Evolutionary conservation across 2,888 invertebrate genomes (phyloP), one percentile per base, ranked within the genome.

Genomic region (Esperia sulphurella): DNA sequence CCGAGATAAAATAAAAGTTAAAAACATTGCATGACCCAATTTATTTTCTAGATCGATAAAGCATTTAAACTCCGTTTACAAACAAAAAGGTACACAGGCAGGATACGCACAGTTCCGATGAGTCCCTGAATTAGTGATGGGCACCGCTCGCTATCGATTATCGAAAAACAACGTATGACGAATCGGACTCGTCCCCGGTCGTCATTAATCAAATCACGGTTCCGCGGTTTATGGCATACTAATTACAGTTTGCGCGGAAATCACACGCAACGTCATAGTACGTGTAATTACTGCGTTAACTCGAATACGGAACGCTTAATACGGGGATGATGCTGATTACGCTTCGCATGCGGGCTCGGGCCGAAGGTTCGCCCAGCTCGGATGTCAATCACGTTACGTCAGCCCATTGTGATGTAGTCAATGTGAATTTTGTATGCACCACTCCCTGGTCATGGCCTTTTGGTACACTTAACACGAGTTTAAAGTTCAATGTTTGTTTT

Each of bases 181-280:
- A 59, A 61, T 57, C 57, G 61, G 68, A 65, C 55, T 58, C 63
- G 59, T 64, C 62, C 64, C 58, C 49, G 50, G 45, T 51, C 43
- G 51, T 56, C 72, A 71, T 87, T 86, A 85, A 87, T 87, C 87
- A 87, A 84, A 86, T 84, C 84, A 78, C 73, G 68, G 69, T n/a
- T n/a, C 68, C 66, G 81, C 74, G 84, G 85, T 80, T 79, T 83
- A 85, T 83, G 79, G 78, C 83, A 71, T 78, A 76, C 85, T 87
- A 88, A 88, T 87, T 87, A 86, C 84, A 82, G 83, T 79, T 78
- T 71, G 76, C 61, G 69, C 64, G 56, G 68, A 68, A 74, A 71
- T 75, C 74, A 74, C 71, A 68, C 65, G 68, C 65, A 67, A 63
- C 59, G 66, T 63, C 62, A 65, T 65, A 45, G 7, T 21, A 37